A percentile compares a stretch with the other conserved stretches of the same genome.
Conservation (phyloP, 2,888 invertebrate genomes). For the Morinoia aosen region DNA sequence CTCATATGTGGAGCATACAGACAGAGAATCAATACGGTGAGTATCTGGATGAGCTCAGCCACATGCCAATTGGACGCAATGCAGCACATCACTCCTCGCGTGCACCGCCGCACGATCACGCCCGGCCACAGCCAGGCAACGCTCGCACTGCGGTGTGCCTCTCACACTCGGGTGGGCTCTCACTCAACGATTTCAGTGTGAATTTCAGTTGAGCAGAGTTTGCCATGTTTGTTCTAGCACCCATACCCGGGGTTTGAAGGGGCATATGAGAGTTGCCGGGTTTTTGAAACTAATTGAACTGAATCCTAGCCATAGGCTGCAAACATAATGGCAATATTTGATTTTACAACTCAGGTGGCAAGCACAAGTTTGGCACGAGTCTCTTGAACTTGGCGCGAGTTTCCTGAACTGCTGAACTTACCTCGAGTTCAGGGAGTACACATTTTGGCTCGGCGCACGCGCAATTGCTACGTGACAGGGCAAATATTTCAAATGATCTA, state of each 20-base stretch:
- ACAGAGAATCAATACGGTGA: not conserved
- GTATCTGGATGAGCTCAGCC: not conserved
- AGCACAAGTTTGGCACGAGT: not conserved
- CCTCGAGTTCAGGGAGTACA: not conserved
- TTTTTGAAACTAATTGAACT: not conserved
- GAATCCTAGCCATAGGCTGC: not conserved
- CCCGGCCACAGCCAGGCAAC: not conserved
- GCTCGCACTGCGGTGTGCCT: not conserved
- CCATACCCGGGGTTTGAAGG: not conserved
- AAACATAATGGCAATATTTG: not conserved
- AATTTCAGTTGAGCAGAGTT: not conserved
- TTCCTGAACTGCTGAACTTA: not conserved
- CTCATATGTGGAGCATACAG: not conserved
- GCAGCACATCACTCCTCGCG: not conserved
- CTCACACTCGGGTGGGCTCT: not conserved
- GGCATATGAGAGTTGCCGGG: not conserved
- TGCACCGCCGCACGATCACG: not conserved
- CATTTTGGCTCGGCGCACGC: not conserved
- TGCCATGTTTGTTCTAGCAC: not conserved
- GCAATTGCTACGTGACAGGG: not conserved
- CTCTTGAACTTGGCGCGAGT: not conserved
- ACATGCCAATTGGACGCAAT: not conserved
- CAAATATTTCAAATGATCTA: slow-evolving; percentile 24
- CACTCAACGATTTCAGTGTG: not conserved
- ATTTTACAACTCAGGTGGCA: not conserved